Conservation (phyloP, 2,797 vertebrate genomes). For the Hemitrygon akajei region DNA sequence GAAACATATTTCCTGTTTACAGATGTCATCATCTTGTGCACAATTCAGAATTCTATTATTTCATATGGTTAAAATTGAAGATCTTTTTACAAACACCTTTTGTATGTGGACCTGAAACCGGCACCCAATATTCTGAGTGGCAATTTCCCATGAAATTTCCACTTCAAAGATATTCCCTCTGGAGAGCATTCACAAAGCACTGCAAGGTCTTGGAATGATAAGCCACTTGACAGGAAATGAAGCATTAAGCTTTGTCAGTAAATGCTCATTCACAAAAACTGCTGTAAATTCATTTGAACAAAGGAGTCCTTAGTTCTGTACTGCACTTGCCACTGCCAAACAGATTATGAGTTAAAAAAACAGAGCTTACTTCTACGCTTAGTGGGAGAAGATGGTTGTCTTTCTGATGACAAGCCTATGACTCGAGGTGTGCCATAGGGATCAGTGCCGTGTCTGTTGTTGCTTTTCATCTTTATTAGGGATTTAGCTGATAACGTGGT, state of each 20-base stretch:
- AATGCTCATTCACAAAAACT: background rate
- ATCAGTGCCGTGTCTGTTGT: too few species aligned
- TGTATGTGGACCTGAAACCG: background rate
- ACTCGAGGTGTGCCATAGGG: too few species aligned
- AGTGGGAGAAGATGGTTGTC: too few species aligned
- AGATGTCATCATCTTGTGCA: background rate
- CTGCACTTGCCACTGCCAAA: background rate
- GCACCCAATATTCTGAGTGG: background rate
- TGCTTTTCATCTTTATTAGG: too few species aligned
- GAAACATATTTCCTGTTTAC: background rate
- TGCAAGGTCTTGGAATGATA: constrained; percentile 1
- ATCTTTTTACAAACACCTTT: background rate
- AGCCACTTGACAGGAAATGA: background rate
- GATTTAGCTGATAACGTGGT: too few species aligned
- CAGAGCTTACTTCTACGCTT: background rate
- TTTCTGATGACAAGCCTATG: too few species aligned
- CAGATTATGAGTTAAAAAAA: background rate
- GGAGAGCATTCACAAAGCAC: background rate
- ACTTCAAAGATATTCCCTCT: background rate
- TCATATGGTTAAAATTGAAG: background rate
- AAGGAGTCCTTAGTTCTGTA: constrained; percentile 14
- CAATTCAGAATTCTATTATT: background rate
- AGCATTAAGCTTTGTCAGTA: background rate
- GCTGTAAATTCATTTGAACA: constrained; percentile 7
- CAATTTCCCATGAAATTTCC: constrained; percentile 25